Evolutionary conservation across 2,113 vertebrate genomes (phyloP).

Genomic region (Hiodon tergisus): DNA sequence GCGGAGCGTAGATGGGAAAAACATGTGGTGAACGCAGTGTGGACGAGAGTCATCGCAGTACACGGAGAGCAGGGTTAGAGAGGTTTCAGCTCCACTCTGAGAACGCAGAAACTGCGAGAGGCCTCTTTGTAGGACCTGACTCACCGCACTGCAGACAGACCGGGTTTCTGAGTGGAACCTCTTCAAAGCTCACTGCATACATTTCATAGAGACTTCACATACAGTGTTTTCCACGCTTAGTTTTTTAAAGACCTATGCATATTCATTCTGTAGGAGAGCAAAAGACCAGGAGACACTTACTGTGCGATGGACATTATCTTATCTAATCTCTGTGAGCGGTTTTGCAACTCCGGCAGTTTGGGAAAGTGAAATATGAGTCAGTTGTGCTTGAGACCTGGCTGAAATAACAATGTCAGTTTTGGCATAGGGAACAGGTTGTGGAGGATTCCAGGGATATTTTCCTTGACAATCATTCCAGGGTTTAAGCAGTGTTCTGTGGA

Average conservation of each 20-base stretch:
- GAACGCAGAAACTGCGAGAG: not conserved
- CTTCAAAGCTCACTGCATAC: too few species aligned
- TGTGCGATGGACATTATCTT: not conserved
- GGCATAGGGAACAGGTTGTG: constrained; percentile 62
- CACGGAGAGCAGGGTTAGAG: not conserved
- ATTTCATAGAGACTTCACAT: too few species aligned
- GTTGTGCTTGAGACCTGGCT: constrained; percentile 32
- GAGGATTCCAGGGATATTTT: constrained; percentile 67
- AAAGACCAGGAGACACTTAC: not conserved
- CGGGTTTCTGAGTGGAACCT: too few species aligned
- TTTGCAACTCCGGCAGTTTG: constrained; percentile 20
- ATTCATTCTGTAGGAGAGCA: not conserved
- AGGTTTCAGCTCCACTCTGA: constrained; percentile 20
- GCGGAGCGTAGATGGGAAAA: too few species aligned
- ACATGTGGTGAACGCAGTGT: too few species aligned
- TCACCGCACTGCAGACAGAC: too few species aligned
- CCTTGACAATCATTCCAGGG: constrained; percentile 59
- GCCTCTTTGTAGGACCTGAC: not conserved
- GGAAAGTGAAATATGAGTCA: constrained; percentile 57
- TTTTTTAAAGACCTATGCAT: not conserved
- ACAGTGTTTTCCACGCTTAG: too few species aligned
- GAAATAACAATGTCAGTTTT: constrained; percentile 38
- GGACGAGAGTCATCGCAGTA: too few species aligned
- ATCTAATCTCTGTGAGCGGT: not conserved
- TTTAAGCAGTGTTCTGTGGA: constrained; percentile 44